Evolutionary conservation across 2,113 vertebrate genomes (phyloP), one percentile per base, ranked within the genome.

Genomic region (Amia ocellicauda): DNA sequence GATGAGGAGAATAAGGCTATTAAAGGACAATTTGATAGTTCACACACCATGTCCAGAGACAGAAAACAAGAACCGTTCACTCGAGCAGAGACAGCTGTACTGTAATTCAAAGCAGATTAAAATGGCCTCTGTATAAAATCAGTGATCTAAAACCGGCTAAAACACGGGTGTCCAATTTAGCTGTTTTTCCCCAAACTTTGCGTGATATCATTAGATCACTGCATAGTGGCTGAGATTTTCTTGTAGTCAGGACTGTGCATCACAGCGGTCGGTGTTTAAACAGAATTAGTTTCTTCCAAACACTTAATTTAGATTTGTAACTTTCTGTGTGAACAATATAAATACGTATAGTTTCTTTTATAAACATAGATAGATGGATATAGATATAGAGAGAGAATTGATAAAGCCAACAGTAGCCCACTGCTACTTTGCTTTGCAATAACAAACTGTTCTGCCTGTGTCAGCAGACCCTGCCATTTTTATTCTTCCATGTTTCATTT

Each of bases 401-500:
- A 5, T 36, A 36, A 36, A 36, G 11, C 31, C 31, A 36, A 5
- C 31, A 36, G 31, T 36, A 7, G 31, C 31, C 31, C 1, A 2
- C 1, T 36, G 5, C 31, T 36, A 2, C 11, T 7, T 11, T 36
- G 31, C 11, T 36, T 19, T 29, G n/a, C 45, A 4, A 47, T 29
- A 7, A 43, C 17, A 31, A 40, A 63, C 61, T 20, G 2, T 36
- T 45, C 16, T 57, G 51, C 29, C 58, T 62, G 49, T 63, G 70
- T 69, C 82, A 83, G 72, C 67, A 62, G 70, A 64, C 66, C 64
- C 31, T 75, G 69, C 76, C 77, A 76, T 78, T 83, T 82, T 82
- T 72, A 75, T 64, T 81, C 83, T 79, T 88, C 85, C 80, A 72
- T 83, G 81, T 83, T 85, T 81, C 80, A 83, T 87, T 89, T 88